These are phyloP conservation scores for Mesorhabditis belari DNA, from an alignment of 2,888 invertebrate species.

Conservation along the genomic window DNA sequence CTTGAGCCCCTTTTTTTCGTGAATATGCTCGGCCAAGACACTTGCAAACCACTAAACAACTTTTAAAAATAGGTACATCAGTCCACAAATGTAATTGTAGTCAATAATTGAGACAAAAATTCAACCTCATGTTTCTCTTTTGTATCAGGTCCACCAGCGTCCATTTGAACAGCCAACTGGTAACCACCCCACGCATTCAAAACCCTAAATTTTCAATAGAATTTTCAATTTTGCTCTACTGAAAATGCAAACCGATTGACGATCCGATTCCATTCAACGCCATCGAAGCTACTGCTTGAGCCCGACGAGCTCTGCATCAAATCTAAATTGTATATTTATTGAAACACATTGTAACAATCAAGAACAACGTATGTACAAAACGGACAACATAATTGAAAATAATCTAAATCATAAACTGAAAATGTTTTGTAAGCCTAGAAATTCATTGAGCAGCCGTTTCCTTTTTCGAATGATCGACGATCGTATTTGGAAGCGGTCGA, in stretches of 20 bases:
- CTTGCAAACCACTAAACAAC: constrained; percentile 36
- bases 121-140: constrained; percentile 25
- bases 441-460: no score
- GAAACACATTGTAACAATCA: neutral
- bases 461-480: constrained; percentile 10
- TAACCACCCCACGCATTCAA: constrained; percentile 33
- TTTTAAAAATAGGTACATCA: neutral
- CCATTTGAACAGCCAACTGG: constrained; percentile 32
- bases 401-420: neutral
- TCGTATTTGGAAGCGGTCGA: constrained; percentile 31
- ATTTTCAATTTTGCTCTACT: no score
- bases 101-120: constrained; percentile 1
- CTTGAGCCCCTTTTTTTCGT: constrained; percentile 23
- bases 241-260: no score
- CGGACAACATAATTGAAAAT: neutral
- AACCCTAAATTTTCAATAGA: no score
- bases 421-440: no score
- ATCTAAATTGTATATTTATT: neutral
- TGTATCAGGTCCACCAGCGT: constrained; percentile 36
- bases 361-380: neutral
- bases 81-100: no score
- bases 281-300: neutral
- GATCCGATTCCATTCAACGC: neutral
- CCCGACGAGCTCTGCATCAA: neutral
- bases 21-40: constrained; percentile 28